phyloP scores from a whole-genome alignment of 2,113 vertebrate genomes.

The Vimba vimba region DNA sequence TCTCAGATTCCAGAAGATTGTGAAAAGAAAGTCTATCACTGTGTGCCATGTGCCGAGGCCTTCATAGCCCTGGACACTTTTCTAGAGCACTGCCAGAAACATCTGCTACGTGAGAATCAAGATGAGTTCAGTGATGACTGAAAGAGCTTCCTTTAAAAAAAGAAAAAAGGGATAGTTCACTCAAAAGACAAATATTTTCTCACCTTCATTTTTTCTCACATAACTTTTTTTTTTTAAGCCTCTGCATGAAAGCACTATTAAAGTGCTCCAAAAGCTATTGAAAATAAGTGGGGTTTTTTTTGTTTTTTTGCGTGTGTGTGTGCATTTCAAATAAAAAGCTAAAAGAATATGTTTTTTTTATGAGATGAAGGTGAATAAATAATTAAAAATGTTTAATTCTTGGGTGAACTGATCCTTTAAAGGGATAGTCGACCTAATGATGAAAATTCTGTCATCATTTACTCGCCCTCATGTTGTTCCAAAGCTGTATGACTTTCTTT shows the following conservation, averaged over 20 bases:
- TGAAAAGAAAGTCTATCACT: constrained; percentile 72
- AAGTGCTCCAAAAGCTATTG: background rate
- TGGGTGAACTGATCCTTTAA: background rate
- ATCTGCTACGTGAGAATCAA: constrained; percentile 67
- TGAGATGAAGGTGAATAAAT: background rate
- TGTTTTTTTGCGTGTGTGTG: background rate
- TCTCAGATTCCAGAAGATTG: constrained; percentile 52
- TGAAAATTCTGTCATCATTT: background rate
- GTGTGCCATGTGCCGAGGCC: constrained; percentile 72
- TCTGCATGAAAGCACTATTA: background rate
- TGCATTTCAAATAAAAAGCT: background rate
- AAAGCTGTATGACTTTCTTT: background rate
- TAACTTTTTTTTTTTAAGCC: background rate
- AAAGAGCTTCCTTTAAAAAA: background rate
- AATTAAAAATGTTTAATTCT: background rate
- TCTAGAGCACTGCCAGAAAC: constrained; percentile 76
- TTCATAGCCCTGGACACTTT: constrained; percentile 70
- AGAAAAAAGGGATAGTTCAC: background rate
- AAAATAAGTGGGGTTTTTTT: too few species aligned
- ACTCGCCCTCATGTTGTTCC: background rate
- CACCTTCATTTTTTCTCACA: background rate
- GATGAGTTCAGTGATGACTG: constrained; percentile 12
- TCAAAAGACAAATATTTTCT: background rate
- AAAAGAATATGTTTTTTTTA: background rate
- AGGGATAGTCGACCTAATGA: background rate